Conservation (phyloP, 2,888 invertebrate species). For the Philereme transversata region DNA sequence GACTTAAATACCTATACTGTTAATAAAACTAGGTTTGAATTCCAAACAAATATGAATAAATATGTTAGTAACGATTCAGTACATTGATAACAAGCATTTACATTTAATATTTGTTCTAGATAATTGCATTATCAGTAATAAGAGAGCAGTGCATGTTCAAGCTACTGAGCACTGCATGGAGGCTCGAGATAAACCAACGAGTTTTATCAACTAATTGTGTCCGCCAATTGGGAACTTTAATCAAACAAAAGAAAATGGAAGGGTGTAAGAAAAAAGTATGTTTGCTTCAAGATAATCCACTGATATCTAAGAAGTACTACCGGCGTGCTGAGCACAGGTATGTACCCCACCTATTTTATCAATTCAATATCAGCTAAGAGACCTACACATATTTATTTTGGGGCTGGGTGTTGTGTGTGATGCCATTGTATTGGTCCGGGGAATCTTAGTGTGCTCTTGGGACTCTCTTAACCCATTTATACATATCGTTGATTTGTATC, state of each 20-base stretch:
- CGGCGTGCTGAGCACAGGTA: constrained; percentile 75
- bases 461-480: no score
- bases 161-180: constrained; percentile 20
- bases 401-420: no score
- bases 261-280: constrained; percentile 54
- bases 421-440: no score
- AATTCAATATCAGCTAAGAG: no score
- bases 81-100: constrained; percentile 10
- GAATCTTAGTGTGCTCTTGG: no score
- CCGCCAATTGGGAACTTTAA: constrained; percentile 28
- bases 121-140: constrained; percentile 13
- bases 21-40: no score
- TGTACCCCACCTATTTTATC: no score
- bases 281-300: constrained; percentile 47
- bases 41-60: no score
- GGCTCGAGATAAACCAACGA: constrained; percentile 40
- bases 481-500: no score
- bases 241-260: constrained; percentile 48
- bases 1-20: no score
- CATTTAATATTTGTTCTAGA: constrained; percentile 32
- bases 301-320: constrained; percentile 68
- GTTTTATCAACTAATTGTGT: constrained; percentile 36
- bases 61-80: not conserved
- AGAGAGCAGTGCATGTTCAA: constrained; percentile 35
- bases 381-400: no score